Conservation (phyloP, 2,888 invertebrate genomes). For the Callyntrura guangdongensis region DNA sequence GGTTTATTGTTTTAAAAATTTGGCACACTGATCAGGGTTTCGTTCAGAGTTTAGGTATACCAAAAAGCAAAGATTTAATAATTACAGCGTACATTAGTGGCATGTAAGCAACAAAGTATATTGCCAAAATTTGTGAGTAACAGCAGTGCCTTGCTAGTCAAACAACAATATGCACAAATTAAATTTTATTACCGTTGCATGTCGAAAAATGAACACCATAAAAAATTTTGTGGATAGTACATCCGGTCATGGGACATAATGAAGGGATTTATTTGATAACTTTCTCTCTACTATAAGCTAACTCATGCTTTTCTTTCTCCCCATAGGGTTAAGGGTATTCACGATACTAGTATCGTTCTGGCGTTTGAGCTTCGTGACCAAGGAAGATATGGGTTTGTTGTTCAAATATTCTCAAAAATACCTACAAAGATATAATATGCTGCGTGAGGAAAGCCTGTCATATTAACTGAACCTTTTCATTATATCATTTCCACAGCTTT, state of each 20-base stretch:
- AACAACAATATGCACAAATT: neutral
- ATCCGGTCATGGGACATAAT: too few relatives aligned
- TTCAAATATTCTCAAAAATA: conserved; percentile 8
- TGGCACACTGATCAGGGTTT: neutral
- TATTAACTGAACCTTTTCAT: neutral
- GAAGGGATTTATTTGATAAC: neutral
- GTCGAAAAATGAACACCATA: neutral
- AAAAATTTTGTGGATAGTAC: too few relatives aligned
- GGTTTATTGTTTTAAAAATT: neutral
- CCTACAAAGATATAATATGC: neutral
- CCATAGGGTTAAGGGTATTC: conserved; percentile 81
- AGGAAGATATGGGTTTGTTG: conserved; percentile 70
- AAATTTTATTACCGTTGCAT: neutral
- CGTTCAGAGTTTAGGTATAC: too few relatives aligned
- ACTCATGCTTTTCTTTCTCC: neutral
- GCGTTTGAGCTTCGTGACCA: conserved; percentile 79
- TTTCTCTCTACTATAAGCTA: neutral
- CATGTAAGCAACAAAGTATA: too few relatives aligned
- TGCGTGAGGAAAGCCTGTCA: neutral
- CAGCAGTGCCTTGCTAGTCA: neutral
- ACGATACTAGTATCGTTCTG: conserved; percentile 79
- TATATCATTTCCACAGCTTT: conserved; percentile 69
- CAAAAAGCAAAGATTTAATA: too few relatives aligned
- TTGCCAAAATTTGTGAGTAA: neutral
- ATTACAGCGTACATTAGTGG: too few relatives aligned